Evolutionary conservation across 2,888 invertebrate genomes (phyloP), one percentile per base, ranked within the genome.

Genomic region (Polyommatus iphigenia): DNA sequence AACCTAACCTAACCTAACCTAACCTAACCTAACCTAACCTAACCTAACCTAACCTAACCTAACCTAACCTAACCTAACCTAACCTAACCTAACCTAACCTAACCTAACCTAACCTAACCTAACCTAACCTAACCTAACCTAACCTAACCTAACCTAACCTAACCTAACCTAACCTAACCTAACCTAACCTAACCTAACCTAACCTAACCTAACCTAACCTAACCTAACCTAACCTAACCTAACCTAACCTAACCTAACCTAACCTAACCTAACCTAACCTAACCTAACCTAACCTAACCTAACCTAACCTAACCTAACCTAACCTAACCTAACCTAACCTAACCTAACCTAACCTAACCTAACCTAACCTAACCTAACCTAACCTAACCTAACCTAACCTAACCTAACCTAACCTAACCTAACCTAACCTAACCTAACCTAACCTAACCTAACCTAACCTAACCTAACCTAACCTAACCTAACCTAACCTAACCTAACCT

Each of bases 401-500:
- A 80, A 78, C 79, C 78, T 78, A 80, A 80, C 79, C 79, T 80
- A 80, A 80, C 79, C 79, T 80, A 80, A 80, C 79, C 79, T 80
- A 80, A 80, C 79, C 79, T 80, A 80, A 78, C 62, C 62, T 62
- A 62, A 7, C 7, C 62, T 62, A 62, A 62, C 62, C 62, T 62
- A 62, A 50, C 79, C 79, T 80, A 80, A 80, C 79, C 79, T 80
- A 80, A 80, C 79, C 78, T 78, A 78, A 78, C 79, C 78, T 78
- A 79, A 79, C 79, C 79, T 78, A 80, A 79, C 79, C 80, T 79
- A 79, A 78, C 79, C 79, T 78, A 78, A 78, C 79, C 79, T 79
- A 79, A 79, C 80, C 80, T 79, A 80, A 80, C 80, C 80, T 80
- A 80, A 80, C 80, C 80, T 80, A 80, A 80, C 80, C 80, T 79